These are phyloP conservation scores for Dromiciops gliroides DNA, from an alignment of 2,113 vertebrate species.

Conservation along the genomic window DNA sequence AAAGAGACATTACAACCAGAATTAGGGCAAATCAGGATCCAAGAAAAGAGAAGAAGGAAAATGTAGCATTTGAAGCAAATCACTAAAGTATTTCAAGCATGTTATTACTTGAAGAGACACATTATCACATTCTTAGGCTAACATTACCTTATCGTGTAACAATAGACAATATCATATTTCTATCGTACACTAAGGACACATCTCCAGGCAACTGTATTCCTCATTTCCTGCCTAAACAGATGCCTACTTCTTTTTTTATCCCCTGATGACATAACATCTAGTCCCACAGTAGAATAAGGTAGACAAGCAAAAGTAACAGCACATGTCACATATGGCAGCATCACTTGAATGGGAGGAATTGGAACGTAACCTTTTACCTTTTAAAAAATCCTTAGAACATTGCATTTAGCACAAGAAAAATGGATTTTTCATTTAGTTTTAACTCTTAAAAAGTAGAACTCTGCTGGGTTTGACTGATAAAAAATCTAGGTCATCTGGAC, in stretches of 20 bases:
- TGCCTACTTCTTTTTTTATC: conserved; percentile 19
- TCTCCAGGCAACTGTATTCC: conserved; percentile 11
- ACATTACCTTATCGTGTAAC: not conserved
- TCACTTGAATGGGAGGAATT: conserved; percentile 65
- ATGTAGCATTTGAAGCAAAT: conserved; percentile 29
- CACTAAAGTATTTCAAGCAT: not conserved
- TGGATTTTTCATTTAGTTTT: conserved; percentile 73
- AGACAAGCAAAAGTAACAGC: conserved; percentile 73
- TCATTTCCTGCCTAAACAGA: conserved; percentile 59
- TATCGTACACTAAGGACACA: not conserved
- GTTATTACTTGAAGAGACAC: not conserved
- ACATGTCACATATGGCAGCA: conserved; percentile 69
- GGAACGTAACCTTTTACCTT: conserved; percentile 63
- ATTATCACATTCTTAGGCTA: conserved; percentile 32
- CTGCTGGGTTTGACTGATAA: conserved; percentile 72
- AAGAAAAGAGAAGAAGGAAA: not conserved
- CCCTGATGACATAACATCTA: conserved; percentile 72
- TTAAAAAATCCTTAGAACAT: conserved; percentile 71
- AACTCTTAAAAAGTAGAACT: conserved; percentile 71
- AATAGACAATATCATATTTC: not conserved
- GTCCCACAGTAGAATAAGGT: conserved; percentile 64
- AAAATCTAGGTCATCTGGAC: conserved; percentile 70
- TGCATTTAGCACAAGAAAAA: conserved; percentile 75
- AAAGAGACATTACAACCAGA: conserved; percentile 39
- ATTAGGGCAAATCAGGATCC: not conserved